phyloP scores from a whole-genome alignment of 2,113 vertebrate species.

The Corydoras maculifer region DNA sequence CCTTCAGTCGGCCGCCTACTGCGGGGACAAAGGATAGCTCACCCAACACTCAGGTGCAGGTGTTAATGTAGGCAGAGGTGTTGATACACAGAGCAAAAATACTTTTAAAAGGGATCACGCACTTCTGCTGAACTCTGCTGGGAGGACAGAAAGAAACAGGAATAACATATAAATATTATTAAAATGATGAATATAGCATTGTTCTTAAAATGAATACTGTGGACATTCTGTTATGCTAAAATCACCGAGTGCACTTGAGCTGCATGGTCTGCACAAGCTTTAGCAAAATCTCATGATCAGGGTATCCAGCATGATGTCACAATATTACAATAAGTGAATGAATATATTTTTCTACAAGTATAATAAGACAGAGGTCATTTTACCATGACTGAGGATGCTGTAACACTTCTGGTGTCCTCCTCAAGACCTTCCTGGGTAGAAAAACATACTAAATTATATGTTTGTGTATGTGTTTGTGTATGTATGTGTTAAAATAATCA shows the following conservation, averaged over 20 bases:
- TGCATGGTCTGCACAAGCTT: too few species aligned
- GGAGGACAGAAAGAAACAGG: background rate
- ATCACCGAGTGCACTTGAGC: too few species aligned
- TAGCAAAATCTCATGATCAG: too few species aligned
- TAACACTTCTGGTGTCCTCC: conserved; percentile 14
- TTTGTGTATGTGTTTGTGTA: too few species aligned
- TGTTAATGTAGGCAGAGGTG: conserved; percentile 29
- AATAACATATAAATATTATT: background rate
- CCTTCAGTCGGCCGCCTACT: conserved; percentile 50
- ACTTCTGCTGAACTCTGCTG: conserved; percentile 11
- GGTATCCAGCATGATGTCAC: background rate
- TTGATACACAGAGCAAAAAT: conserved; percentile 23
- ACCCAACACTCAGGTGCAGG: conserved; percentile 18
- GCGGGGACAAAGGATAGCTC: conserved; percentile 33
- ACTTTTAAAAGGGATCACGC: conserved; percentile 20
- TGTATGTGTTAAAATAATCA: too few species aligned
- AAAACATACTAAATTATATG: background rate
- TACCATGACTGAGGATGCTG: conserved; percentile 5
- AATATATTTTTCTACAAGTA: background rate
- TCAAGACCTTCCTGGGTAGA: conserved; percentile 33
- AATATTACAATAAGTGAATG: background rate
- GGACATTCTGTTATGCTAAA: too few species aligned
- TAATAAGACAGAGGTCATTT: background rate
- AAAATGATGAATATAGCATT: too few species aligned
- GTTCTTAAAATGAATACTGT: too few species aligned